Conservation (phyloP, 2,888 invertebrate species). For the Hypercompe scribonia region DNA sequence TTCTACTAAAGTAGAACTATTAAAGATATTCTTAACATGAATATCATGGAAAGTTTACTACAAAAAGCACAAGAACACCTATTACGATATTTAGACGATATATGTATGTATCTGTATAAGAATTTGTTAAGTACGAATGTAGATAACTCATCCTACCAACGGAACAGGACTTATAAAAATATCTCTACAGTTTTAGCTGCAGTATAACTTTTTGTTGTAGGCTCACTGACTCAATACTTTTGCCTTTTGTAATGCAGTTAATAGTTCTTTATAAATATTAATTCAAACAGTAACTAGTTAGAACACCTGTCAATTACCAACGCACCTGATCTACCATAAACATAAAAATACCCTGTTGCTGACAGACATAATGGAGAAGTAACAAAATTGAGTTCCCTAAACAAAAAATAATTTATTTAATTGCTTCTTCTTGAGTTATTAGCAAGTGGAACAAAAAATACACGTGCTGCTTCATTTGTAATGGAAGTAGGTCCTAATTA, state of each 20-base stretch:
- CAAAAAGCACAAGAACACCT: background rate
- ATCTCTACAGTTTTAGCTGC: background rate
- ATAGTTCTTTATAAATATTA: conserved; percentile 43
- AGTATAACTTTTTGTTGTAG: background rate
- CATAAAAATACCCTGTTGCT: conserved; percentile 45
- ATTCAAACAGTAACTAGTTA: conserved; percentile 40
- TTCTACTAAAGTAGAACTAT: background rate
- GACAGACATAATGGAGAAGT: conserved; percentile 41
- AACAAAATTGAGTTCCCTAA: conserved; percentile 49
- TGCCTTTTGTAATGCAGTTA: conserved; percentile 36
- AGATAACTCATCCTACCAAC: background rate
- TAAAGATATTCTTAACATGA: background rate
- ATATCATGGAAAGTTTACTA: background rate
- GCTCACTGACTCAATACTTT: background rate
- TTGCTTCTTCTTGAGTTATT: conserved; percentile 55
- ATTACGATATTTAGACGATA: background rate
- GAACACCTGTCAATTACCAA: conserved; percentile 47
- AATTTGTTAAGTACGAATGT: background rate
- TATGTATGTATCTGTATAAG: background rate
- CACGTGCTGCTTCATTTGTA: conserved; percentile 51
- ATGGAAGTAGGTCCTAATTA: conserved; percentile 56
- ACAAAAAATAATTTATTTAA: conserved; percentile 53
- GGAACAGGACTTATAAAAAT: background rate
- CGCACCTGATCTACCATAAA: conserved; percentile 38
- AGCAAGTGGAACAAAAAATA: conserved; percentile 51